Evolutionary conservation across 2,113 vertebrate genomes (phyloP).

Genomic region (Apus apus): DNA sequence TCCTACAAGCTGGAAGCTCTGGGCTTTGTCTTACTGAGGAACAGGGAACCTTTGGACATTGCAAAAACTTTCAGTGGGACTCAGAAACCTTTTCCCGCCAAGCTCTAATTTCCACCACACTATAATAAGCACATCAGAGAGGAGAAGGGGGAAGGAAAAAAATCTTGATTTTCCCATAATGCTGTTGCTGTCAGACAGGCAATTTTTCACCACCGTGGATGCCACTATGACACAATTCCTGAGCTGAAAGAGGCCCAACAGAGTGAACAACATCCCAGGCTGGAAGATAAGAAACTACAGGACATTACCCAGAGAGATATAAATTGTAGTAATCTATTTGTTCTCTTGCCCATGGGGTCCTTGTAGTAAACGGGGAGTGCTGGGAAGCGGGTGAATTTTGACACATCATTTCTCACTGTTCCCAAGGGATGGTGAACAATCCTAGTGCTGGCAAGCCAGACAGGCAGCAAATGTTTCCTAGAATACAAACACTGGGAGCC

Average conservation of each 20-base stretch:
- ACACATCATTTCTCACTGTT: slow-evolving; percentile 61
- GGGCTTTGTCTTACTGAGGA: neutral
- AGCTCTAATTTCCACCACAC: neutral
- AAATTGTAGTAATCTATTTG: slow-evolving; percentile 61
- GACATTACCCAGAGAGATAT: slow-evolving; percentile 55
- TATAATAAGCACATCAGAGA: neutral
- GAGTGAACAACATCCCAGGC: slow-evolving; percentile 9
- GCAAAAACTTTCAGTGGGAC: neutral
- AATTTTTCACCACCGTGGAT: neutral
- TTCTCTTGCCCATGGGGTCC: slow-evolving; percentile 41
- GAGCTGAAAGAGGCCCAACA: slow-evolving; percentile 19
- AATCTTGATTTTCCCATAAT: neutral
- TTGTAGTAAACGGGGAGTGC: slow-evolving; percentile 44
- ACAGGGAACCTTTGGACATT: neutral
- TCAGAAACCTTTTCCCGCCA: neutral
- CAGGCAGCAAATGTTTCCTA: slow-evolving; percentile 56
- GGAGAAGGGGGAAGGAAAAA: neutral
- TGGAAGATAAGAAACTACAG: slow-evolving; percentile 47
- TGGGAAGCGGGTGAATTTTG: slow-evolving; percentile 40
- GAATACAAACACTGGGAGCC: slow-evolving; percentile 27
- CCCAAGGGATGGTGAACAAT: slow-evolving; percentile 45
- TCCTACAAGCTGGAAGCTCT: neutral
- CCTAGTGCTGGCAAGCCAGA: slow-evolving; percentile 23
- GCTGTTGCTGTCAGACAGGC: neutral
- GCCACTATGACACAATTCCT: slow-evolving; percentile 10